A percentile compares a stretch with the other conserved stretches of the same genome.
Evolutionary conservation across 2,797 vertebrate genomes (phyloP).

Genomic region (Eutrigla gurnardus): DNA sequence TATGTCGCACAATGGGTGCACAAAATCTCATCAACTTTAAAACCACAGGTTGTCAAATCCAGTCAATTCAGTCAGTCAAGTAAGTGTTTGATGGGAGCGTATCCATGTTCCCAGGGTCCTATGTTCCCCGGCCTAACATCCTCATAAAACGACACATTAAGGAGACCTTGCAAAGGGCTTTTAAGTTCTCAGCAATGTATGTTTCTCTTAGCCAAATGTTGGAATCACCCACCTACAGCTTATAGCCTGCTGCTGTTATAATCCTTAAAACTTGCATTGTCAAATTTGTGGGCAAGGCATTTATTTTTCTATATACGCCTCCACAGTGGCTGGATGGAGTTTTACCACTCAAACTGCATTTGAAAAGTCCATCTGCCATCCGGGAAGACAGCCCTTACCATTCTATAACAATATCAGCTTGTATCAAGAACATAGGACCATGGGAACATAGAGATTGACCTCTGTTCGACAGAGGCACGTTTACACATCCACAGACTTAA

Average conservation of each 20-base stretch:
- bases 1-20: slow-evolving; percentile 13
- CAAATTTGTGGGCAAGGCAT: not conserved
- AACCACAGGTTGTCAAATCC: slow-evolving; percentile 39
- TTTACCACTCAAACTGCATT: not conserved
- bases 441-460: not conserved
- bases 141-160: not conserved
- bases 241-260: not conserved
- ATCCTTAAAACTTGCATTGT: not conserved
- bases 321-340: not conserved
- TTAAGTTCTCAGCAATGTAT: not conserved
- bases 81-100: not conserved
- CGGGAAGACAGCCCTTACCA: not conserved
- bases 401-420: not conserved
- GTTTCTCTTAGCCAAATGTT: not conserved
- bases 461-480: not conserved
- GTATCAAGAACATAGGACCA: not conserved
- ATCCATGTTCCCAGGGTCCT: not conserved
- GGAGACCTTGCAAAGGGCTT: not conserved
- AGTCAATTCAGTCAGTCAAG: slow-evolving; percentile 27
- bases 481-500: slow-evolving; percentile 15
- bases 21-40: slow-evolving; percentile 34
- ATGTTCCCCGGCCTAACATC: not conserved
- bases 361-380: not conserved
- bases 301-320: not conserved
- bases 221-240: not conserved